A percentile compares a stretch with the other conserved stretches of the same genome.
phyloP scores from a whole-genome alignment of 2,113 vertebrate genomes.

The Amphiprion percula region DNA sequence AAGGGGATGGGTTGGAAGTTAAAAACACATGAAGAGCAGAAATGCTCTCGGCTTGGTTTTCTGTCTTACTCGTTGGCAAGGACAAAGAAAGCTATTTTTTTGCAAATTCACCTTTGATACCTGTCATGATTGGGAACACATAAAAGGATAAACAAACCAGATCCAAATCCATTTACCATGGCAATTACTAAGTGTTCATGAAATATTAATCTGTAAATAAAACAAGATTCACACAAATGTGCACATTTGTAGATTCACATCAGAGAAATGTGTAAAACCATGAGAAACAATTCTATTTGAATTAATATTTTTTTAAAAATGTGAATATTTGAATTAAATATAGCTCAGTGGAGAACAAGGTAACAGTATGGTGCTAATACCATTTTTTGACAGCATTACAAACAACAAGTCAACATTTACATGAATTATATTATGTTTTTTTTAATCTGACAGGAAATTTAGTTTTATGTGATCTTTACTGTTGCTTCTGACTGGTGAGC shows the following conservation, averaged over 20 bases:
- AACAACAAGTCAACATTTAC: too few relatives aligned
- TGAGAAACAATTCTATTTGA: not conserved
- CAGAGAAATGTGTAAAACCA: too few relatives aligned
- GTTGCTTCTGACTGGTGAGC: too few relatives aligned
- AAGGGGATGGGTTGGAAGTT: slow-evolving; percentile 15
- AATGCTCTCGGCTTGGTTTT: slow-evolving; percentile 33
- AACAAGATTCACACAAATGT: not conserved
- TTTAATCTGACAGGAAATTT: too few relatives aligned
- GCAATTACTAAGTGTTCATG: not conserved
- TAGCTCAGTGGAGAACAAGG: too few relatives aligned
- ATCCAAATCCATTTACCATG: not conserved
- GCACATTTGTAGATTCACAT: not conserved
- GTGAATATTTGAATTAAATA: too few relatives aligned
- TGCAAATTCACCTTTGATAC: slow-evolving; percentile 20
- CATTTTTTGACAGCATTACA: too few relatives aligned
- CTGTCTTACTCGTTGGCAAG: slow-evolving; percentile 1
- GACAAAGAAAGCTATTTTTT: slow-evolving; percentile 16
- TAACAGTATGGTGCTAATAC: too few relatives aligned
- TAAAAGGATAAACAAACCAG: not conserved
- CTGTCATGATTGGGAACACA: not conserved
- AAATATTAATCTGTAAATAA: not conserved
- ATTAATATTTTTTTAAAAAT: too few relatives aligned
- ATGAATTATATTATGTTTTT: too few relatives aligned
- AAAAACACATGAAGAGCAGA: slow-evolving; percentile 31
- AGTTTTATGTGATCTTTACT: too few relatives aligned